Evolutionary conservation across 2,888 invertebrate genomes (phyloP), one percentile per base, ranked within the genome.

Genomic region (Leptogaster cylindrica): DNA sequence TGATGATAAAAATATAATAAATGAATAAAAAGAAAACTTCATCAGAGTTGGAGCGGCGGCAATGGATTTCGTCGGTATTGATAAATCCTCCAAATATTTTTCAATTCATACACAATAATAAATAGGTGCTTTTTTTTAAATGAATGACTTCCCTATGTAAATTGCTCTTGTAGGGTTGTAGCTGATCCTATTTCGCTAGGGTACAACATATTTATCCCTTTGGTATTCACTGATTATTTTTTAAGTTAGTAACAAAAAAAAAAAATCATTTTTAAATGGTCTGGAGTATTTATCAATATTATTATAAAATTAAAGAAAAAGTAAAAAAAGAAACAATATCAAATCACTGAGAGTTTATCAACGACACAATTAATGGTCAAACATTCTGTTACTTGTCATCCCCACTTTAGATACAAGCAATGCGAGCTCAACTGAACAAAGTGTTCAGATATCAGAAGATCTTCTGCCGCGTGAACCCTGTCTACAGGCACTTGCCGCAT

Each of bases 401-500:
- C 83, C 83, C 72, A 74, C 74, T 71, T 73, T 83, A 84, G 81
- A 83, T 82, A 82, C 85, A 80, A 87, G 83, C 83, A 82, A 83
- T 82, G 84, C 84, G 83, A 84, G 85, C 83, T 84, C 87, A 88
- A 85, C 88, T 88, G 86, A 88, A 88, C 87, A 89, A 67, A 50
- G 55, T 27, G 73, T 74, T 58, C 72, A 73, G 69, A 74, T 84
- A 83, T 83, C 84, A 81, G 86, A 89, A 86, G 97, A 97, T 87
- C 91, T 95, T 84, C 92, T 98, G 86, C 94, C 96, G 89, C 94
- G 95, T 88, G 93, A 95, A 88, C 96, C 96, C 88, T 98, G 98
- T 90, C 92, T 99, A 88, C 92, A 96, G 89, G 97, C 98, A 87
- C 92, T 99, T 87, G 97, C 98, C 87, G 95, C 95, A 86, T 92